These are phyloP conservation scores for Xylophagus ater DNA, from an alignment of 2,888 invertebrate species.

Conservation along the genomic window DNA sequence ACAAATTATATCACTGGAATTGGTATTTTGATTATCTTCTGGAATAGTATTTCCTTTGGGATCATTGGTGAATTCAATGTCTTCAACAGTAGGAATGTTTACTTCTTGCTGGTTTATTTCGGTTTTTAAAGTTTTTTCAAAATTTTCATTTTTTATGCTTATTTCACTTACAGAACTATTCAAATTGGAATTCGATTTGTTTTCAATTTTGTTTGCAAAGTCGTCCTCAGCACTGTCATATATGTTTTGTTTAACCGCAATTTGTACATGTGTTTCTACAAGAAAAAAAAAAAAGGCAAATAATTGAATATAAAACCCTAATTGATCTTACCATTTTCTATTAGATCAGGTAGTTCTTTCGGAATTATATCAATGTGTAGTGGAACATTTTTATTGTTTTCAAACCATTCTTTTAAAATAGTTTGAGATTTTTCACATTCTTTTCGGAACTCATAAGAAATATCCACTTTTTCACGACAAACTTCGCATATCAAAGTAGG, in stretches of 20 bases:
- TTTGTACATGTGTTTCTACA: background rate
- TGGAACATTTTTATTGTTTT: background rate
- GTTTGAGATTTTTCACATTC: constrained; percentile 19
- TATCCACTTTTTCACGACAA: constrained; percentile 17
- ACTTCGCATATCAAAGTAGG: constrained; percentile 16
- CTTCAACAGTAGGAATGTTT: background rate
- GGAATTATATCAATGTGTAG: background rate
- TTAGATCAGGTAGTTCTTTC: background rate
- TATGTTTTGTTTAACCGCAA: background rate
- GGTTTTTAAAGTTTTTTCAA: background rate
- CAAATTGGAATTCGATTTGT: too few relatives aligned
- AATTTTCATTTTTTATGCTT: background rate
- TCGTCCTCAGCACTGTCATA: too few relatives aligned
- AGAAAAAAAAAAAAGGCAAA: too few relatives aligned
- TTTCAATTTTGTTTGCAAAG: too few relatives aligned
- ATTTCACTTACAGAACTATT: too few relatives aligned
- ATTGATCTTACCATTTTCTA: constrained; percentile 5
- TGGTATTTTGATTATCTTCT: too few relatives aligned
- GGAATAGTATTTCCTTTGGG: too few relatives aligned
- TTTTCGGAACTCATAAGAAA: constrained; percentile 17
- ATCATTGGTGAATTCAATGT: background rate
- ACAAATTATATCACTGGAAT: too few relatives aligned
- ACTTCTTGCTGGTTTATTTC: background rate
- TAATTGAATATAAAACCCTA: too few relatives aligned
- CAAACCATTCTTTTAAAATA: constrained; percentile 14